phyloP scores from a whole-genome alignment of 2,888 invertebrate genomes.

The Papilio elwesi region DNA sequence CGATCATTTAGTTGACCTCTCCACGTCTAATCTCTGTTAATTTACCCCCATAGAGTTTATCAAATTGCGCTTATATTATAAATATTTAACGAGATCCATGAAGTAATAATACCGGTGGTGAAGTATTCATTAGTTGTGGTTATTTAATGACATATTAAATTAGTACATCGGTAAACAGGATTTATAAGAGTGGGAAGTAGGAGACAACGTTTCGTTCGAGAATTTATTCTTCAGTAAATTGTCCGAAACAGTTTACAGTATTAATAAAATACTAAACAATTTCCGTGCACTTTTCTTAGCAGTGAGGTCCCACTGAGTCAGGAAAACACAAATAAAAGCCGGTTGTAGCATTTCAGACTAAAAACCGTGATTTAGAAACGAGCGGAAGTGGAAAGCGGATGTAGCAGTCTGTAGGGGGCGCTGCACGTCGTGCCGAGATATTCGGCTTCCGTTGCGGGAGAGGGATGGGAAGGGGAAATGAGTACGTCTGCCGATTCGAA shows the following conservation, averaged over 20 bases:
- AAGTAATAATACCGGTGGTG: neutral
- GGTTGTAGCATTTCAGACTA: constrained; percentile 56
- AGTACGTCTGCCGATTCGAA: constrained; percentile 66
- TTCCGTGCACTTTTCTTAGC: constrained; percentile 19
- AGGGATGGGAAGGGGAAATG: constrained; percentile 65
- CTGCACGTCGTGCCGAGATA: constrained; percentile 64
- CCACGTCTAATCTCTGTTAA: constrained; percentile 56
- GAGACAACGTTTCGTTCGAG: neutral
- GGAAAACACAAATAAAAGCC: constrained; percentile 56
- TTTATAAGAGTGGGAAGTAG: neutral
- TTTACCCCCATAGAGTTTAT: constrained; percentile 46
- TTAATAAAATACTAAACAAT: constrained; percentile 15
- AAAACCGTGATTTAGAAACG: constrained; percentile 66
- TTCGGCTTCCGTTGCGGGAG: constrained; percentile 69
- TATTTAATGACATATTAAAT: neutral
- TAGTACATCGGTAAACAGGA: neutral
- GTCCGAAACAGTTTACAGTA: constrained; percentile 1
- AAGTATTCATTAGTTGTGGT: neutral
- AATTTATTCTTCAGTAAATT: neutral
- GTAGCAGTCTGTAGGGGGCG: constrained; percentile 70
- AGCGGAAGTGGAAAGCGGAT: constrained; percentile 73
- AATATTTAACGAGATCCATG: constrained; percentile 21
- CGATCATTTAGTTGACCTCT: constrained; percentile 69
- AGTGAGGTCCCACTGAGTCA: constrained; percentile 38
- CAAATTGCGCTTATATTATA: constrained; percentile 24